Evolutionary conservation across 2,888 invertebrate genomes (phyloP).

Genomic region (Drosophila stalkeri): DNA sequence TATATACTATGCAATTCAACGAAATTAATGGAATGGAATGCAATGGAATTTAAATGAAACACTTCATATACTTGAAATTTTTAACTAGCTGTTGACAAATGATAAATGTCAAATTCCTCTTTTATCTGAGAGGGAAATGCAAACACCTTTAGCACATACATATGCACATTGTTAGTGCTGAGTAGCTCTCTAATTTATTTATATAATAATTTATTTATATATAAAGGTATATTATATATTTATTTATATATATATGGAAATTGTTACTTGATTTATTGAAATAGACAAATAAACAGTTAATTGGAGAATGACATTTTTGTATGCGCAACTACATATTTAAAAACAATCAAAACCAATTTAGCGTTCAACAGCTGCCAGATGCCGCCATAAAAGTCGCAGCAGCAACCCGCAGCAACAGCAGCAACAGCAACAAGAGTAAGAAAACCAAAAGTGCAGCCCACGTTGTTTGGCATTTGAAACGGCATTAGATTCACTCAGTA

Average conservation of each 20-base stretch:
- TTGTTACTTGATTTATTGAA: constrained; percentile 19
- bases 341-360: constrained; percentile 56
- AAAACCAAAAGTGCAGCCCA: constrained; percentile 56
- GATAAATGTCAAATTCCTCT: background rate
- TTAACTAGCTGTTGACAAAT: background rate
- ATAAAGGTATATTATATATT: too few relatives aligned
- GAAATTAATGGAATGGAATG: background rate
- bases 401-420: constrained; percentile 26
- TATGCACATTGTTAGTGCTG: background rate
- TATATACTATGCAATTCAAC: too few relatives aligned
- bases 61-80: background rate
- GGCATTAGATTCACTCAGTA: constrained; percentile 27
- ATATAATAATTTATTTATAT: too few relatives aligned
- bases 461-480: constrained; percentile 47
- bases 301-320: constrained; percentile 37
- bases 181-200: background rate
- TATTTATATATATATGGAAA: background rate
- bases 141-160: background rate
- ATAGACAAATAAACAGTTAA: constrained; percentile 40
- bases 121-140: background rate
- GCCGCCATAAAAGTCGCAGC: constrained; percentile 44
- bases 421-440: constrained; percentile 14
- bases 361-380: constrained; percentile 39
- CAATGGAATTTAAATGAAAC: background rate
- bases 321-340: constrained; percentile 38